Conservation (phyloP, 53 echinoderm and acorn worm species). For the Mesocentrotus franciscanus region DNA sequence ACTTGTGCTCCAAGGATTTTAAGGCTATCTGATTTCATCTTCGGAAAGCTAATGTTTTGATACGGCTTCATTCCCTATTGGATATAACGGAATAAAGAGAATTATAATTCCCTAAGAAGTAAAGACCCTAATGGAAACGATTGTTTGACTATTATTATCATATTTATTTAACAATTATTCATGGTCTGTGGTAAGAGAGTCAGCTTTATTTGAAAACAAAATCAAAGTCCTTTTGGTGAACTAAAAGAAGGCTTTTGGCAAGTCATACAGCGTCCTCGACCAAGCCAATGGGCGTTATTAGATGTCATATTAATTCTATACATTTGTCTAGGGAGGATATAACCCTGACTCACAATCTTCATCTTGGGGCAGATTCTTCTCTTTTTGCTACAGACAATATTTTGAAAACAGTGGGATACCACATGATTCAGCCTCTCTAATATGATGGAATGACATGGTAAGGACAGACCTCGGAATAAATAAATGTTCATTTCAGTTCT, state of each 20-base stretch:
- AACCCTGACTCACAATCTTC: slow-evolving; percentile 2
- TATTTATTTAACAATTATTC: neutral
- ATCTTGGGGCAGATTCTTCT: neutral
- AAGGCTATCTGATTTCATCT: neutral
- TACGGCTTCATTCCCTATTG: neutral
- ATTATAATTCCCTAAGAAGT: neutral
- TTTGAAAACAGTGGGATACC: neutral
- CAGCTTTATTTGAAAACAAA: neutral
- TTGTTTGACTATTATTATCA: neutral
- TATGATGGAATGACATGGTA: neutral
- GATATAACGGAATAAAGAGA: neutral
- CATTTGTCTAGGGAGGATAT: neutral
- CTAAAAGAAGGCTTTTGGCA: neutral
- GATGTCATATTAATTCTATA: neutral
- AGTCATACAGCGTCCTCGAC: neutral
- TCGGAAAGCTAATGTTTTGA: slow-evolving; percentile 13
- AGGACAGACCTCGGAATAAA: neutral
- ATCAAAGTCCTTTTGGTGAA: neutral
- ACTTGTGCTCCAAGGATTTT: neutral
- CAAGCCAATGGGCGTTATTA: neutral
- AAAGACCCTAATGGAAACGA: neutral
- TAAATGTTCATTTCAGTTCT: neutral
- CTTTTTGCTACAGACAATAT: neutral
- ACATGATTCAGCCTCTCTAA: neutral
- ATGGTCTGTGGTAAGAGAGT: neutral